Evolutionary conservation across 2,113 vertebrate genomes (phyloP).

Genomic region (Cyprinodon tularosa): DNA sequence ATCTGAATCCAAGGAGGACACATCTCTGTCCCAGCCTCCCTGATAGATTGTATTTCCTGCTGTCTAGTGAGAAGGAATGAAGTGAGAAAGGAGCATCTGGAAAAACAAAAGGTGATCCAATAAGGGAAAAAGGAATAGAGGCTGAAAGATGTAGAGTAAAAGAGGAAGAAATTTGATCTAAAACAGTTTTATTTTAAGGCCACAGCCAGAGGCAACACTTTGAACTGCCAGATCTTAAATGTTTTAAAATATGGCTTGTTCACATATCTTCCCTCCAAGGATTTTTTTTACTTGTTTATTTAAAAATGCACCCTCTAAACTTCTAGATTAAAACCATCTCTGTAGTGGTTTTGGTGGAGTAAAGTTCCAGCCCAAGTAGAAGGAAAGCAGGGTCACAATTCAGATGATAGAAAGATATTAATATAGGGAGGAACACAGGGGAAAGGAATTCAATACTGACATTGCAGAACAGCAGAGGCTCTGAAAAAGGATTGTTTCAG

Average conservation of each 20-base stretch:
- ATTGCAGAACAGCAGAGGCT: neutral
- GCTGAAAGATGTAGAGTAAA: constrained; percentile 13
- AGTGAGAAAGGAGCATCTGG: constrained; percentile 66
- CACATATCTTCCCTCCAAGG: neutral
- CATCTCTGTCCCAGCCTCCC: constrained; percentile 47
- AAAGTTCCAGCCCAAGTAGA: neutral
- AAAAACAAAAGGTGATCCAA: constrained; percentile 56
- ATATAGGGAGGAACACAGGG: too few species aligned
- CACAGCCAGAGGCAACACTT: neutral
- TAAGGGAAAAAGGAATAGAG: constrained; percentile 19
- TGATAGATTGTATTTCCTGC: constrained; percentile 51
- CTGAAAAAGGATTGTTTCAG: neutral
- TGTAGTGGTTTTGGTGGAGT: neutral
- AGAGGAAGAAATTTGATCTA: neutral
- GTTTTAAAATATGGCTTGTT: neutral
- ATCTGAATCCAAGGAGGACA: constrained; percentile 43
- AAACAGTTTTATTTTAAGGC: neutral
- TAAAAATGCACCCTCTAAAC: neutral
- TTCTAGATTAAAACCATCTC: neutral
- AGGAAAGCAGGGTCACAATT: neutral
- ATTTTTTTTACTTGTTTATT: neutral
- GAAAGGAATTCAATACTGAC: too few species aligned
- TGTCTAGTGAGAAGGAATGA: constrained; percentile 47
- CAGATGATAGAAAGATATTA: too few species aligned
- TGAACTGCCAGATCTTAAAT: neutral